Percentiles rank a stretch among this genome's conserved stretches.
Conservation (phyloP, 2,113 vertebrate species). For the Albula glossodonta region DNA sequence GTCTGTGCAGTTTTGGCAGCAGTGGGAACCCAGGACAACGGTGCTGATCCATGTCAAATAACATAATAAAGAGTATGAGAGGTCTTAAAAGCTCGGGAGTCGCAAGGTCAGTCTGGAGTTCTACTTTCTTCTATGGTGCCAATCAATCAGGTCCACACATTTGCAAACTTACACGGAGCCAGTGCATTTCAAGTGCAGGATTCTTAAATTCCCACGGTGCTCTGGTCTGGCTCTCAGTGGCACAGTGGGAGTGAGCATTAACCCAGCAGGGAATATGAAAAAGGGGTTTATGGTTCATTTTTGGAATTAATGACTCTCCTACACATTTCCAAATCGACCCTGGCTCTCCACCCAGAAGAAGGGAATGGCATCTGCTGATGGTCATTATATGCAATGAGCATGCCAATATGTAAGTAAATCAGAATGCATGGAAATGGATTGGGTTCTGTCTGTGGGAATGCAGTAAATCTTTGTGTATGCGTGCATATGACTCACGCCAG, state of each 20-base stretch:
- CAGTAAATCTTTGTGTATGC: neutral
- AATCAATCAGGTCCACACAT: neutral
- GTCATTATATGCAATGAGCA: neutral
- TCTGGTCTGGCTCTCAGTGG: neutral
- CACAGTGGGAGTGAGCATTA: neutral
- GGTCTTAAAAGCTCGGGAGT: slow-evolving; percentile 14
- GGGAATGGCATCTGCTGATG: neutral
- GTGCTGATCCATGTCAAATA: neutral
- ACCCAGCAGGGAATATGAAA: neutral
- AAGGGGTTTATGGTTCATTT: neutral
- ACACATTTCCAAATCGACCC: neutral
- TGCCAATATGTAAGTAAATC: neutral
- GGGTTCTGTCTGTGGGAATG: neutral
- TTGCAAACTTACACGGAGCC: too few relatives aligned
- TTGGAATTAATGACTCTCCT: neutral
- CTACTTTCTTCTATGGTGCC: neutral
- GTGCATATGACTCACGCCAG: neutral
- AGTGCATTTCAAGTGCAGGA: neutral
- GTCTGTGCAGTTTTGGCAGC: neutral
- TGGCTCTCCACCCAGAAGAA: neutral
- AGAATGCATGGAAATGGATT: neutral
- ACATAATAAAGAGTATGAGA: slow-evolving; percentile 13
- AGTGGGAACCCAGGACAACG: slow-evolving; percentile 6
- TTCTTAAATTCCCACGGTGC: slow-evolving; percentile 15
- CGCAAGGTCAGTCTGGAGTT: neutral